Base-by-base conservation (phyloP, 2,888 invertebrate species). In the Tenthredo amoena region DNA sequence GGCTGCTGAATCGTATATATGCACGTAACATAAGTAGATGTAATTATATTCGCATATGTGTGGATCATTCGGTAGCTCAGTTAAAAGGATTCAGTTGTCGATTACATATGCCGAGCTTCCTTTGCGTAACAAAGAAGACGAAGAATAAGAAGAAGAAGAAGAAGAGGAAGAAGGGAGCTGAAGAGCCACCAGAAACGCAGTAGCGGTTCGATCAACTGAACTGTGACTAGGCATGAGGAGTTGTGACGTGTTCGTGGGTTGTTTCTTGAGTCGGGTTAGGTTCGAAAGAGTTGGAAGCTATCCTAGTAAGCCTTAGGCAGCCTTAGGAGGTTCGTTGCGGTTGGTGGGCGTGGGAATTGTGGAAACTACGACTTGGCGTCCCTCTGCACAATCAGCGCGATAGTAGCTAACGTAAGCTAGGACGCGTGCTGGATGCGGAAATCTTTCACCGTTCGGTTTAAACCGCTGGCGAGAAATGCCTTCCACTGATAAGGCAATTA, bases 271-370 rank as follows among this genome's bases (percentile, higher is more conserved):
- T 65, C 47, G 40, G 21, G 68, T 65, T 37, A 71, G 83, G 83
- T 43, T 83, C 26, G 26, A 12, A 9, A 31, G 83, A 31, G 34
- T 40, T 81, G 81, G 83, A 83, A 65, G 83, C 81, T 62, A 47
- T 77, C n/a, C 31, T 15, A 43, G 34, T 12, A 34, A 40, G 58
- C 47, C 81, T 62, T 18, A 81, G 62, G 62, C 65, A 71, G 83
- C 83, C 83, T 65, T 83, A 83, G 83, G 71, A 71, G 71, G 65
- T 68, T 47, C 87, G 86, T 77, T 87, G 88, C 74, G 58, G 65
- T 85, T 74, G 87, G 90, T 89, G 87, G 90, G 89, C 90, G 90
- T 90, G 90, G 88, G 90, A 90, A 90, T 90, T 86, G 86, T 88
- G 88, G 88, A 90, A 89, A 89, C 89, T 71, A 87, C 65, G 34